Base-by-base conservation (phyloP, 2,888 invertebrate species). In the Melanargia galathea region DNA sequence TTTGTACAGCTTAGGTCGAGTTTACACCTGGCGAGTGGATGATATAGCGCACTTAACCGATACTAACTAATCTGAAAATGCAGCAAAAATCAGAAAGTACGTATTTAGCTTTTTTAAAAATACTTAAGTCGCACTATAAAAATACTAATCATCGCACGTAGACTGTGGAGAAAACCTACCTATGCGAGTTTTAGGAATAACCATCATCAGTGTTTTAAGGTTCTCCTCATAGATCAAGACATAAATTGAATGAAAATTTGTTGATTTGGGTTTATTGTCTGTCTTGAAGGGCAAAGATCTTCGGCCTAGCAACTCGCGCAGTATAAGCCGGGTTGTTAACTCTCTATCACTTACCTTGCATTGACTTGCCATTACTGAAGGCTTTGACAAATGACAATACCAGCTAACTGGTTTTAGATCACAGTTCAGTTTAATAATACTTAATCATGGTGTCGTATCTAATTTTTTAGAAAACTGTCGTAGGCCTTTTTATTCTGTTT, bases 371-470 rank as follows among this genome's bases (percentile, higher is more conserved):
- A 52, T 35, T 20, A 35, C 45, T 22, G 30, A 13, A 35, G 6
- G 35, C 35, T 52, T 52, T 52, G 52, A 52, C 52, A 52, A 52
- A 52, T 33, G 33, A 52, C 52, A 52, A 52, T 52, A 52, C 52
- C 52, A 52, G 20, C 52, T 52, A 35, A 52, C 51, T 35, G 51
- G 33, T 52, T 33, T 52, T 52, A 52, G 52, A 52, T 35, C 52
- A 52, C 52, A 35, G 20, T 35, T 52, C 22, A 35, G 35, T 35
- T 52, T 46, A 49, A 49, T 26, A 52, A 52, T 52, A 33, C 35
- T 11, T 52, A 33, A 20, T 18, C 35, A 52, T 52, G 52, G 11
- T 35, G 52, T 33, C 33, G 51, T 20, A 13, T 13, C 52, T 52
- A 52, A 52, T 52, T 52, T 35, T 52, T 52, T 35, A 30, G 30